Evolutionary conservation across 2,888 invertebrate species (phyloP), one percentile per base, ranked within the genome.

Genomic region (Biston betularia): DNA sequence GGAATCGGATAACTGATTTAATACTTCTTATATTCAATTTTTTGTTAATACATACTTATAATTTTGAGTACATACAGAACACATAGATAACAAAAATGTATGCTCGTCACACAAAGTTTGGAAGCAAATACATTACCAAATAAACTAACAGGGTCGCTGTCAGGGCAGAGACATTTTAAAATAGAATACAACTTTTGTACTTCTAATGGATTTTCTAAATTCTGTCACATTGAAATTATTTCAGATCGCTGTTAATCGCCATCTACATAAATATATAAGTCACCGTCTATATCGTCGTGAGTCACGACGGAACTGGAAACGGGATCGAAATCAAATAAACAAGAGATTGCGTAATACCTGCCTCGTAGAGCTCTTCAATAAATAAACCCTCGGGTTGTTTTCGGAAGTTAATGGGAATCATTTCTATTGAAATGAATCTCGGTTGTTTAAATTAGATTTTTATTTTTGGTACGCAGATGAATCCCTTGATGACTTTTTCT

Each of bases 291-390:
- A 55, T 57, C 54, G 40, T 45, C 6, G 65, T 54, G 54, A 49
- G 65, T 55, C 65, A 55, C 48, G 49, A 54, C n/a, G 49, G 50
- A 70, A 64, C 62, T 59, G 56, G 46, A 63, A 63, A 65, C 61
- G 52, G 65, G 79, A 81, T 81, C 76, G 75, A 78, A 81, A 79
- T 79, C 76, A 74, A 80, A 84, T 80, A 85, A 83, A 81, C 79
- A 82, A 79, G 73, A 69, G 73, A 64, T 69, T 69, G 65, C 63
- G 71, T 68, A 73, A 75, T 66, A 56, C 67, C 67, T 63, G 49
- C 44, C 45, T 58, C 35, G 63, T 64, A 61, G 66, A 69, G 77
- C 75, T 76, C 74, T 71, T 69, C 73, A 66, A 74, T 78, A 79
- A 79, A 79, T 49, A 58, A 42, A 58, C 58, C 57, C 53, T 8